A percentile compares a stretch with the other conserved stretches of the same genome.
phyloP scores from a whole-genome alignment of 2,797 vertebrate species.

The Thripadectes ignobilis region DNA sequence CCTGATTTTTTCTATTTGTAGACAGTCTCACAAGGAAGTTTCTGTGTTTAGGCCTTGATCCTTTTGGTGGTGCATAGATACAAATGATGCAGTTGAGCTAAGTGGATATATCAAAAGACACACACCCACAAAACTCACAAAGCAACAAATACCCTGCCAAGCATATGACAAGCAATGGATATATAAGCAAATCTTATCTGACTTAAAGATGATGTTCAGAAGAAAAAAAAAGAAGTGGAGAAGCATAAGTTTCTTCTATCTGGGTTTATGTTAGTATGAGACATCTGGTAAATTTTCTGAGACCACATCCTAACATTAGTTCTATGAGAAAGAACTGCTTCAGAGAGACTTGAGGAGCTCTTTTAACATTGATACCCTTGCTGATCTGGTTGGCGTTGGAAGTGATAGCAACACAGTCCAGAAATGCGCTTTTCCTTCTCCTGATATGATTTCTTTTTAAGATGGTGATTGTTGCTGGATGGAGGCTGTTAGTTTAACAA shows the following conservation, averaged over 20 bases:
- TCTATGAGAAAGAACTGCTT: neutral
- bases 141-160: neutral
- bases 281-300: neutral
- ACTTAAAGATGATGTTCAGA: neutral
- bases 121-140: neutral
- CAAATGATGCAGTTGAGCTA: neutral
- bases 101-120: neutral
- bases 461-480: neutral
- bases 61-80: neutral
- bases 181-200: neutral
- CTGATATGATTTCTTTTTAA: neutral
- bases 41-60: neutral
- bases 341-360: neutral
- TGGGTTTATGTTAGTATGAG: neutral
- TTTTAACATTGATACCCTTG: neutral
- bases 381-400: neutral
- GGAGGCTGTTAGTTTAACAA: neutral
- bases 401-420: neutral
- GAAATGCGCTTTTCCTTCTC: neutral
- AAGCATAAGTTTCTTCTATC: accelerated
- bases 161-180: neutral
- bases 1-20: neutral
- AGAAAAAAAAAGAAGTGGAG: neutral
- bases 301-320: neutral
- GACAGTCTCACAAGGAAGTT: neutral